A percentile compares a stretch with the other conserved stretches of the same genome.
Conservation (phyloP, 64 coral and sea anemone species). For the Montipora foliosa region DNA sequence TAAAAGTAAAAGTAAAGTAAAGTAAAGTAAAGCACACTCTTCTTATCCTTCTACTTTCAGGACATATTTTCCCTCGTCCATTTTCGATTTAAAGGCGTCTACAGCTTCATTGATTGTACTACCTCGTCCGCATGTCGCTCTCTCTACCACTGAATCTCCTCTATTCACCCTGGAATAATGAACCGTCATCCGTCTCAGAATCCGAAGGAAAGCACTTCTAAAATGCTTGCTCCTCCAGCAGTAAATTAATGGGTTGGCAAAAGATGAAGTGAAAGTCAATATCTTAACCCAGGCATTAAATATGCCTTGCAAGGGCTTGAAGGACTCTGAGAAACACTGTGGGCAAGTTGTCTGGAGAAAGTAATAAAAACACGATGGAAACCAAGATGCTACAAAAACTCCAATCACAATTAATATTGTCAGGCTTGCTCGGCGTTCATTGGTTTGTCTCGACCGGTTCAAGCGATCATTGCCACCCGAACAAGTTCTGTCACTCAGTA, state of each 20-base stretch:
- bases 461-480: neutral
- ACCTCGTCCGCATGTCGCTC: neutral
- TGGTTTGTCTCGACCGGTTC: constrained; percentile 63
- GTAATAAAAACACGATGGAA: constrained; percentile 93
- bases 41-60: neutral
- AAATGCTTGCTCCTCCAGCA: constrained; percentile 96
- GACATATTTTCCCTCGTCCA: neutral
- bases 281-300: constrained; percentile 89
- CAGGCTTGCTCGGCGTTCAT: constrained; percentile 86
- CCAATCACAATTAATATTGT: constrained; percentile 98
- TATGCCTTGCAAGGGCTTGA: constrained; percentile 45
- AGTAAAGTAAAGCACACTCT: too few relatives aligned
- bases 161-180: neutral
- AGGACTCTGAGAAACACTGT: constrained; percentile 69
- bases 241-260: constrained; percentile 95
- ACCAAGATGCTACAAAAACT: constrained; percentile 84
- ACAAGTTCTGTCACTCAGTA: constrained; percentile 29
- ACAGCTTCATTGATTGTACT: neutral
- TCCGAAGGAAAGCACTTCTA: constrained; percentile 74
- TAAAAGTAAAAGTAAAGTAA: too few relatives aligned
- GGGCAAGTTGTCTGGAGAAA: constrained; percentile 79
- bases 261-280: constrained; percentile 88
- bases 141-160: neutral
- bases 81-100: neutral
- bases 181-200: constrained; percentile 52